Evolutionary conservation across 2,888 invertebrate genomes (phyloP).

Genomic region (Microplitis deprimator): DNA sequence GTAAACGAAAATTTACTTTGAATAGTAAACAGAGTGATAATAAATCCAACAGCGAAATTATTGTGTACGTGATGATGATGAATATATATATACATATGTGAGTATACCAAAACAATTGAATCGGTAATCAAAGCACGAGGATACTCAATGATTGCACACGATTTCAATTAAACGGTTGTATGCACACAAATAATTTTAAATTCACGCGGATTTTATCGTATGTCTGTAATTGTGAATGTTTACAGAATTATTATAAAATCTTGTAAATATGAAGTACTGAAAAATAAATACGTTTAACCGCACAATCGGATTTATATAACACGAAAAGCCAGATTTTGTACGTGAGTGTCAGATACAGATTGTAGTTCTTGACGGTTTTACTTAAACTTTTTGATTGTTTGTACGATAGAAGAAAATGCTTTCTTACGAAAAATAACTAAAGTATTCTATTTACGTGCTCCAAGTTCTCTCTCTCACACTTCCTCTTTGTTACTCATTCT

Average conservation of each 20-base stretch:
- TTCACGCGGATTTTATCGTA: neutral
- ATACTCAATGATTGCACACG: constrained; percentile 13
- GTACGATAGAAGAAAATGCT: neutral
- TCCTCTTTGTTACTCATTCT: neutral
- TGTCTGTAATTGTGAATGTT: neutral
- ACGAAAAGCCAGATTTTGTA: neutral
- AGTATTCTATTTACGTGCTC: neutral
- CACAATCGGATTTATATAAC: neutral
- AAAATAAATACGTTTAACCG: neutral
- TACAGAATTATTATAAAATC: neutral
- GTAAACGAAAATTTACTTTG: neutral
- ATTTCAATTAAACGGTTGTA: constrained; percentile 20
- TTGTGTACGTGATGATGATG: constrained; percentile 3
- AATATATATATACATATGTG: neutral
- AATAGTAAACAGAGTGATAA: constrained; percentile 13
- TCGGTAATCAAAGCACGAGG: constrained; percentile 61
- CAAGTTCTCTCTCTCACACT: neutral
- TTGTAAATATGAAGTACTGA: neutral
- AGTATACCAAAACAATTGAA: constrained; percentile 59
- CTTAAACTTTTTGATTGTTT: constrained; percentile 21
- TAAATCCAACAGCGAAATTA: neutral
- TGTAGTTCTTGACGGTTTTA: constrained; percentile 8
- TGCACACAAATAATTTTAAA: constrained; percentile 19
- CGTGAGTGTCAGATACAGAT: constrained; percentile 20
- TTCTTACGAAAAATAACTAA: neutral